Conservation (phyloP, 2,797 vertebrate species). For the Myotis daubentonii region DNA sequence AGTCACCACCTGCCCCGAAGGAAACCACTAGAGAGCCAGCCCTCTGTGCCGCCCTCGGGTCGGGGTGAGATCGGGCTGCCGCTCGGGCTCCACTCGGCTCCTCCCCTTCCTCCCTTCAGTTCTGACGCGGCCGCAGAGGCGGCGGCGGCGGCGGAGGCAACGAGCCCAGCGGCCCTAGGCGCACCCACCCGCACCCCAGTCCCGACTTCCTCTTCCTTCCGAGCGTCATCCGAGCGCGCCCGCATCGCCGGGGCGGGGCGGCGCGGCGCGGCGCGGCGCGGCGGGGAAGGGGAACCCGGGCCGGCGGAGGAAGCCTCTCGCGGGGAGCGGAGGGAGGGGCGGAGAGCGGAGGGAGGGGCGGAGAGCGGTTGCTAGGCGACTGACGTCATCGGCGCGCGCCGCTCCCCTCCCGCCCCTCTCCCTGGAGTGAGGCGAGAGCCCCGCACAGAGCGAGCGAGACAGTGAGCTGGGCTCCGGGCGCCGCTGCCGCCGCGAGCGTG, state of each 20-base stretch:
- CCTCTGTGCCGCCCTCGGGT: constrained; percentile 49
- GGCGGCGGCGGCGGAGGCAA: constrained; percentile 70
- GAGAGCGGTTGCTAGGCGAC: constrained; percentile 81
- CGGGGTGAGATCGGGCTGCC: constrained; percentile 61
- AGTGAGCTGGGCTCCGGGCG: constrained; percentile 72
- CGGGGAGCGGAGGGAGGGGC: background rate
- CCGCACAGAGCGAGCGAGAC: constrained; percentile 79
- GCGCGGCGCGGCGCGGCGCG: constrained; percentile 31
- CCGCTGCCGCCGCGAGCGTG: constrained; percentile 51
- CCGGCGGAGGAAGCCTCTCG: constrained; percentile 18
- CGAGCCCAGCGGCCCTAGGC: constrained; percentile 78
- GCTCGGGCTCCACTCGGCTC: constrained; percentile 66
- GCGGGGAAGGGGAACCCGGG: background rate
- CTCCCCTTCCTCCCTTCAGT: constrained; percentile 78
- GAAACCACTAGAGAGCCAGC: background rate
- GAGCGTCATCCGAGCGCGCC: constrained; percentile 82
- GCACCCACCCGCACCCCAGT: constrained; percentile 72
- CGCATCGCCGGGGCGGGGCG: constrained; percentile 59
- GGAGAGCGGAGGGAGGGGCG: constrained; percentile 13
- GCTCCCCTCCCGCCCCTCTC: constrained; percentile 77
- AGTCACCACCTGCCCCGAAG: constrained; percentile 45
- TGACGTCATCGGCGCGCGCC: constrained; percentile 81
- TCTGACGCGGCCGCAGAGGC: constrained; percentile 77
- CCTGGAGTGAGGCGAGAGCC: constrained; percentile 81
- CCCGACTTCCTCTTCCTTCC: constrained; percentile 67